Evolutionary conservation across 2,888 invertebrate genomes (phyloP), one percentile per base, ranked within the genome.

Genomic region (Synanthedon andrenaeformis): DNA sequence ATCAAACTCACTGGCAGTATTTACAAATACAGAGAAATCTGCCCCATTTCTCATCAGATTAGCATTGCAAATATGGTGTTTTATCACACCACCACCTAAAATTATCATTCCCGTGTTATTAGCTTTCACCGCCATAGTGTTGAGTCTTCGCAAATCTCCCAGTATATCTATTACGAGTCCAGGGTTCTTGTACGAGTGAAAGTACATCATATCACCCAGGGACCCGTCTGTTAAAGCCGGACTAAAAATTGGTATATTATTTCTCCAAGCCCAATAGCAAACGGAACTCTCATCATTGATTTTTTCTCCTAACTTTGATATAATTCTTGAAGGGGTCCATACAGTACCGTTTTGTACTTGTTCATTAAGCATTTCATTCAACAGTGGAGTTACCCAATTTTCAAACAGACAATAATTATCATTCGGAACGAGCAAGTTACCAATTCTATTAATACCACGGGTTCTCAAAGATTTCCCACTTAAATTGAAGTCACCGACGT

Each of bases 41-140:
- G 98, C 97, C 13, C 99, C 99, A 78, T 99, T 99, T 63, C 99
- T 90, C 99, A 99, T 99, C 54, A 99, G 89, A 89, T 99, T 99
- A 1, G 99, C 98, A 89, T 99, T 99, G 82, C 97, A 98, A 64
- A 99, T 98, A 74, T 99, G 99, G 84, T 99, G 99, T 81, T 99
- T 99, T n/a, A 99, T 90, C 0, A 99, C 87, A 8, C 98, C 98
- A 1, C 98, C 98, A 3, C 99, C 99, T 56, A 99, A 80, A 57
- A 99, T 97, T 45, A 99, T 93, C 91, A 99, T 95, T 11, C 99
- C 99, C n/a, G 96, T 94, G 71, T 96, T 94, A 23, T 92, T 87
- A 0, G 99, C 96, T 75, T 95, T 96, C 10, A 98, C 94, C 13
- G 99, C 95, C 91, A 99, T 96, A 17, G 94, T 92, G 81, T 99